These are phyloP conservation scores for Pipa parva DNA, from an alignment of 2,113 vertebrate genomes.

Conservation along the genomic window DNA sequence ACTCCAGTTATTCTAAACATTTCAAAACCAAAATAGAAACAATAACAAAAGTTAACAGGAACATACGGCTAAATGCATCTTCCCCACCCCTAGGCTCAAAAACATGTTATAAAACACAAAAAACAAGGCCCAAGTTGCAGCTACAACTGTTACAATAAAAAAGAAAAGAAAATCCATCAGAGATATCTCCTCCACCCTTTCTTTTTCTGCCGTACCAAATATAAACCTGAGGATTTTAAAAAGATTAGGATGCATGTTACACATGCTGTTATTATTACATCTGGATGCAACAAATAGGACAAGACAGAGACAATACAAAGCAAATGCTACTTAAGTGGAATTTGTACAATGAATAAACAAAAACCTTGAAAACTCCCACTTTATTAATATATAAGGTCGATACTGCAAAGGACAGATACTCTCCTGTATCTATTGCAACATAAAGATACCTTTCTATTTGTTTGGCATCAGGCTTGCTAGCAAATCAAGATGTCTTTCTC, in stretches of 20 bases:
- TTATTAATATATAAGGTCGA: conserved; percentile 22
- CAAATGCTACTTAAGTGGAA: conserved; percentile 23
- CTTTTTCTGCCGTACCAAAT: conserved; percentile 21
- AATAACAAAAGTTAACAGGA: too few relatives aligned
- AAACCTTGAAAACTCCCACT: conserved; percentile 28
- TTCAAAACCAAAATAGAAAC: too few relatives aligned
- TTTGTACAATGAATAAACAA: conserved; percentile 11
- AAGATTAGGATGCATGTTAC: conserved; percentile 9
- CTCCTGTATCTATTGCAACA: background rate
- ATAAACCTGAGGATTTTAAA: too few relatives aligned
- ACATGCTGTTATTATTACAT: conserved; percentile 28
- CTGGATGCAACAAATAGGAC: conserved; percentile 6
- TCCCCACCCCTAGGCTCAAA: too few relatives aligned
- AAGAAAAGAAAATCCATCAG: too few relatives aligned
- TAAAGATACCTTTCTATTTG: background rate
- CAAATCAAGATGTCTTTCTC: conserved; percentile 11
- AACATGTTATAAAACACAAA: too few relatives aligned
- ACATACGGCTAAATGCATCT: too few relatives aligned
- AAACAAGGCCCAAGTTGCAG: too few relatives aligned
- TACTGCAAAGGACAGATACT: background rate
- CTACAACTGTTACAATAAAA: too few relatives aligned
- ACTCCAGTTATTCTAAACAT: too few relatives aligned
- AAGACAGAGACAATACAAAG: conserved; percentile 6
- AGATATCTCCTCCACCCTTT: conserved; percentile 15
- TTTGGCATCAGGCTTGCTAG: background rate